Conservation (phyloP, 2,113 vertebrate species). For the Tyrannus savana region DNA sequence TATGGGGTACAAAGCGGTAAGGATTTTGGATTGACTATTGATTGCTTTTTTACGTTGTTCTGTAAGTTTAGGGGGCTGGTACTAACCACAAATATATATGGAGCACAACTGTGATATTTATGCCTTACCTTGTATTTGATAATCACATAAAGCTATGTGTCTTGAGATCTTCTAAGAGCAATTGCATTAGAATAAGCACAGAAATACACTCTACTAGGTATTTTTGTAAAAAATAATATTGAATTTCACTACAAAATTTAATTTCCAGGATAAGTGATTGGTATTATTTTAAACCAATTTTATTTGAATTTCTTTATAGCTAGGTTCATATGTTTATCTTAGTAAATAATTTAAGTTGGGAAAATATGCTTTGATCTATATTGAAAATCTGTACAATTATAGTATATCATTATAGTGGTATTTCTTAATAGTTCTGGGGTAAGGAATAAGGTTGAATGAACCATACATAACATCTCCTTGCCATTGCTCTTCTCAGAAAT, state of each 20-base stretch:
- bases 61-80: neutral
- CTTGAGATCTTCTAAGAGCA: neutral
- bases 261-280: neutral
- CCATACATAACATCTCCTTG: neutral
- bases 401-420: neutral
- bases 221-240: neutral
- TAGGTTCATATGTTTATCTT: neutral
- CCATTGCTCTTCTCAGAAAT: neutral
- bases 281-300: neutral
- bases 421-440: neutral
- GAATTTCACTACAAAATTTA: neutral
- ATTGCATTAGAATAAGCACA: neutral
- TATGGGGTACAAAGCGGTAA: slow-evolving; percentile 84
- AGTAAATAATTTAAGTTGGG: neutral
- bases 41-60: slow-evolving; percentile 9
- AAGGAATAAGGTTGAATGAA: neutral
- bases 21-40: slow-evolving; percentile 52
- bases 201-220: neutral
- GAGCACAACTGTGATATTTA: neutral
- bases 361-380: neutral
- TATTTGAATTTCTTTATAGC: neutral
- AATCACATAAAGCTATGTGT: neutral
- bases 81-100: neutral
- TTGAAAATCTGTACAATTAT: neutral
- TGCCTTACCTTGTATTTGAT: neutral